phyloP scores from a whole-genome alignment of 1,140 invertebrate species.

The Eumaeus atala region DNA sequence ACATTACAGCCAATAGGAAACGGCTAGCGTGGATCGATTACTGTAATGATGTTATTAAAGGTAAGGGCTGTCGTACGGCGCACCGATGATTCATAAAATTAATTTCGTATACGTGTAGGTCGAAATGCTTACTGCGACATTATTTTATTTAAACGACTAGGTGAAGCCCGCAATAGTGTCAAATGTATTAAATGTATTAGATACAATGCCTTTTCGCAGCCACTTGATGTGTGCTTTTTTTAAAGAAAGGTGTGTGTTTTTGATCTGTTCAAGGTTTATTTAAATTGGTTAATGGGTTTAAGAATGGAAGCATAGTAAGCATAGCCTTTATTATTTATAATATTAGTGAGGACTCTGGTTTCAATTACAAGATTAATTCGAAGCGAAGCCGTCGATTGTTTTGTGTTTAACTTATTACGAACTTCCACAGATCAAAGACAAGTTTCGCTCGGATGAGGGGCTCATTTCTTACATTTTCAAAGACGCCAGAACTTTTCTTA shows the following conservation, averaged over 20 bases:
- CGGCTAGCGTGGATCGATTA: conserved; percentile 43
- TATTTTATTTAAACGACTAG: too few relatives aligned
- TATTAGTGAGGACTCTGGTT: background rate
- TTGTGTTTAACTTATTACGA: conserved; percentile 58
- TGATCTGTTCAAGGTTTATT: too few relatives aligned
- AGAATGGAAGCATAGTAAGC: too few relatives aligned
- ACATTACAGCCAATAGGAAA: conserved; percentile 34
- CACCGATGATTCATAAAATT: conserved; percentile 4
- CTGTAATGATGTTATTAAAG: conserved; percentile 41
- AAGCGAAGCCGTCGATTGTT: conserved; percentile 19
- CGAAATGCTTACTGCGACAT: too few relatives aligned
- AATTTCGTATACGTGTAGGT: too few relatives aligned
- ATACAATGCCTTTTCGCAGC: too few relatives aligned
- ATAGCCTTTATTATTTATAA: too few relatives aligned
- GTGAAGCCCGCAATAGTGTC: too few relatives aligned
- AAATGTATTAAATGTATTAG: too few relatives aligned
- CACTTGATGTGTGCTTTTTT: too few relatives aligned
- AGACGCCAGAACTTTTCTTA: conserved; percentile 61
- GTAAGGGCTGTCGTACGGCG: conserved; percentile 29
- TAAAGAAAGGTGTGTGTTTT: too few relatives aligned
- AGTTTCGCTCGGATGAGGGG: conserved; percentile 46
- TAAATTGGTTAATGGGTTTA: too few relatives aligned
- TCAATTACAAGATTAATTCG: conserved; percentile 9
- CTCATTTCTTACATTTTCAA: conserved; percentile 58
- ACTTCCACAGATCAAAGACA: conserved; percentile 63